Base-by-base conservation (phyloP, 2,797 vertebrate species). In the Fistularia tabacaria region DNA sequence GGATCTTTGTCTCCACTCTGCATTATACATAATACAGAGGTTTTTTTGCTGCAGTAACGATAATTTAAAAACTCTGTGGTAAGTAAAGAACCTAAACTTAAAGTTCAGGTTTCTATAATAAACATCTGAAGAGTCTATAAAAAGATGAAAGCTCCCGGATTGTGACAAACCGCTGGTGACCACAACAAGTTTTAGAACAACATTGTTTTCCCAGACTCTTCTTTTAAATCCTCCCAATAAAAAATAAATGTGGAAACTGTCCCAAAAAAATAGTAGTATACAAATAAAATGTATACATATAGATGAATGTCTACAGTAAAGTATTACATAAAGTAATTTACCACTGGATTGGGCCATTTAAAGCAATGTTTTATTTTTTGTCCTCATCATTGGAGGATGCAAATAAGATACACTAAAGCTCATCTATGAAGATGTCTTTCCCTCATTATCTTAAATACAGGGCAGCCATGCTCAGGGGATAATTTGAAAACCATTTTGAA, bases 251-350 rank as follows among this genome's bases (percentile, higher is more conserved):
- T 3, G 25, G 25, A 25, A 25, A 25, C 25, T 25, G n/a, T 25
- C 25, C 25, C n/a, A n/a, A 25, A 25, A 25, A 25, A 25, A 25
- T 25, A 25, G 25, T 25, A 25, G 5, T 25, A 5, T 25, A 25
- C 3, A 25, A 8, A 36, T 57, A 9, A 37, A 76, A 15, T 72
- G 59, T 66, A 50, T 73, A 76, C 66, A 80, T 5, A 58, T 8
- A 68, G 45, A 44, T 3, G 11, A 43, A 38, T 14, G 38, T 48
- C 42, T 14, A 45, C 7, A 9, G 12, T 3, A 46, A 8, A 51
- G 40, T 64, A 70, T 60, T 46, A 70, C 25, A 70, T 36, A 38
- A 48, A 71, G 74, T 14, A 59, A 57, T 63, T 73, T 71, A 66
- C 62, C 82, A 80, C 55, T 64, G 59, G 52, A 66, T 55, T 37